phyloP scores from a whole-genome alignment of 2,797 vertebrate genomes.

The Hafferia zeledoni region DNA sequence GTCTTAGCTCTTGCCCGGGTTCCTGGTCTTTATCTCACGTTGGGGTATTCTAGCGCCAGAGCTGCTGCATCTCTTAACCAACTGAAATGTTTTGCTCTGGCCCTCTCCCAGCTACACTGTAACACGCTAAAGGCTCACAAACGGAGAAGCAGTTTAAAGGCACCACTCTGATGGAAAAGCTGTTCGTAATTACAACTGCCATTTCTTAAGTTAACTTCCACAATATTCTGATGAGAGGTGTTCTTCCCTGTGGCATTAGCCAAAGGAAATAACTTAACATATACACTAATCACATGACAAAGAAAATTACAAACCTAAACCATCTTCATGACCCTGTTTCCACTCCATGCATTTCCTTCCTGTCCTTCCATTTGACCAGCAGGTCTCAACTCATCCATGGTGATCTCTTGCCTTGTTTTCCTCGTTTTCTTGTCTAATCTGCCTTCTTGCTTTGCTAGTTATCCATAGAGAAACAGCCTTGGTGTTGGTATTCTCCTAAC shows the following conservation, averaged over 20 bases:
- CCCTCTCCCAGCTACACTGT: neutral
- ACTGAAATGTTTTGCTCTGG: neutral
- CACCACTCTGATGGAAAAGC: rapidly evolving
- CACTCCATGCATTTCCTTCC: neutral
- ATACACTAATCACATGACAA: neutral
- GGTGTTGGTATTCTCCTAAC: neutral
- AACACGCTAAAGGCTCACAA: neutral
- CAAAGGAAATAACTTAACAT: neutral
- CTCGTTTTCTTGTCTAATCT: neutral
- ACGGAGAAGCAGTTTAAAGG: neutral
- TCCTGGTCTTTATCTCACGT: neutral
- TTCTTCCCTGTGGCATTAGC: neutral
- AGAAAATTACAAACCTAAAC: neutral
- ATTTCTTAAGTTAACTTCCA: neutral
- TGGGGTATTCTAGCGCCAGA: neutral
- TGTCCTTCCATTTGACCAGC: neutral
- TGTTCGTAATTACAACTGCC: neutral
- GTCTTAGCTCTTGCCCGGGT: neutral
- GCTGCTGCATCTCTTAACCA: neutral
- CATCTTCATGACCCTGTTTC: neutral
- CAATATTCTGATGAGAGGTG: neutral
- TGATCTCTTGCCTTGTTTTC: neutral
- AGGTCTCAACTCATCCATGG: rapidly evolving
- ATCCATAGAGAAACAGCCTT: neutral
- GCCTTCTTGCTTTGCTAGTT: neutral